Percentiles rank a stretch among this genome's conserved stretches.
phyloP scores from a whole-genome alignment of 2,888 invertebrate species.

The Sarcophaga carnaria region DNA sequence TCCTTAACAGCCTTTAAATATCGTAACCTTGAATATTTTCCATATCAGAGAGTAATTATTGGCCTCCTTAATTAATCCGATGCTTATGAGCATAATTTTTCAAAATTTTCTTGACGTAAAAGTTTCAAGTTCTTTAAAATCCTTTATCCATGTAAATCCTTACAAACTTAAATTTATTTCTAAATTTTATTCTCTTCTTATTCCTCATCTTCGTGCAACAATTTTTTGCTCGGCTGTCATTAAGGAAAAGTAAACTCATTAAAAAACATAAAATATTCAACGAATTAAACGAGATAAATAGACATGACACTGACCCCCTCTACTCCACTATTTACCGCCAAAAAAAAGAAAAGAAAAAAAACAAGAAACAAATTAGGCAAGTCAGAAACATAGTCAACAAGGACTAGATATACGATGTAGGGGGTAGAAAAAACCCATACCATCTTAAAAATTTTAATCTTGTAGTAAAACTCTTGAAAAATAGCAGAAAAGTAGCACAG shows the following conservation, averaged over 20 bases:
- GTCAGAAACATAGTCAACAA: too few species aligned
- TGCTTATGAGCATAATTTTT: too few species aligned
- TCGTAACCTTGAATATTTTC: too few species aligned
- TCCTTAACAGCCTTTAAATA: too few species aligned
- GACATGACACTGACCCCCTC: background rate
- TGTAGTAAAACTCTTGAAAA: slow-evolving; percentile 1
- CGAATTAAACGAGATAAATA: slow-evolving; percentile 64
- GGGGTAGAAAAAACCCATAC: slow-evolving; percentile 14
- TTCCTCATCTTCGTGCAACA: background rate
- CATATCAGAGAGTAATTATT: too few species aligned
- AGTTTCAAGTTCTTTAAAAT: too few species aligned
- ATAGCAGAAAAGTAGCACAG: background rate
- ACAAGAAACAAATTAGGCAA: too few species aligned
- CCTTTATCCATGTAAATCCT: background rate
- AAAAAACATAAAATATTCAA: slow-evolving; percentile 60
- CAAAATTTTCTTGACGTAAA: too few species aligned
- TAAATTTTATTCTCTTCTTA: slow-evolving; percentile 38
- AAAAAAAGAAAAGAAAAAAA: too few species aligned
- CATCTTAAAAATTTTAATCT: slow-evolving; percentile 52
- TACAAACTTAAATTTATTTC: background rate
- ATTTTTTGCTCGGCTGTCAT: slow-evolving; percentile 30
- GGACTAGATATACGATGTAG: too few species aligned
- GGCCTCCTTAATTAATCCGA: too few species aligned
- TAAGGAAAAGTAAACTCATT: slow-evolving; percentile 59
- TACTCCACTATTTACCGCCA: slow-evolving; percentile 42